Evolutionary conservation across 1,140 invertebrate species (phyloP).

Genomic region (Muscidifurax raptorellus): DNA sequence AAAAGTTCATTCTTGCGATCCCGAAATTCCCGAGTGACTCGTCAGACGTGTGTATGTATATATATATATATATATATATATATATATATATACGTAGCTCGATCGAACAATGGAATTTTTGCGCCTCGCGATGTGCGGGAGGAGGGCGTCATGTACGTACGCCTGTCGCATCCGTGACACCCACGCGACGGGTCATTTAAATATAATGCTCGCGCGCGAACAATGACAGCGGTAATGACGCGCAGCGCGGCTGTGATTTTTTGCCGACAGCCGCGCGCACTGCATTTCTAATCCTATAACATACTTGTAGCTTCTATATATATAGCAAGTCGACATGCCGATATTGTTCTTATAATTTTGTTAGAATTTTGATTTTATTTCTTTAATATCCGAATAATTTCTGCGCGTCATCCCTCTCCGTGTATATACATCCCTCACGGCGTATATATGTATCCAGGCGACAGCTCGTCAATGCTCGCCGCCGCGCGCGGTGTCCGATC

Average conservation of each 20-base stretch:
- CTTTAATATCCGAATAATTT: too few species aligned
- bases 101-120: neutral
- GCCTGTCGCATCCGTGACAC: neutral
- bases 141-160: neutral
- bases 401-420: too few species aligned
- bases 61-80: too few species aligned
- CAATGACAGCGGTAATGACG: neutral
- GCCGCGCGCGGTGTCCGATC: neutral
- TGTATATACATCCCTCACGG: too few species aligned
- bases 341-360: too few species aligned
- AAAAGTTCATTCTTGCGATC: neutral
- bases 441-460: neutral
- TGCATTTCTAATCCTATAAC: too few species aligned
- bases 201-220: constrained; percentile 5
- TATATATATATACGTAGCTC: too few species aligned
- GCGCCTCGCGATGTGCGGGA: neutral
- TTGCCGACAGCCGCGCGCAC: too few species aligned
- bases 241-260: neutral
- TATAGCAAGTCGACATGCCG: too few species aligned
- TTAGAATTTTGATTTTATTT: too few species aligned
- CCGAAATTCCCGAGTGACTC: neutral
- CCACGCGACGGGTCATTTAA: neutral
- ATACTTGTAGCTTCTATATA: too few species aligned
- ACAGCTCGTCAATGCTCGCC: neutral
- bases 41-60: neutral